Conservation (phyloP, 2,888 invertebrate genomes). For the Caprella mutica region DNA sequence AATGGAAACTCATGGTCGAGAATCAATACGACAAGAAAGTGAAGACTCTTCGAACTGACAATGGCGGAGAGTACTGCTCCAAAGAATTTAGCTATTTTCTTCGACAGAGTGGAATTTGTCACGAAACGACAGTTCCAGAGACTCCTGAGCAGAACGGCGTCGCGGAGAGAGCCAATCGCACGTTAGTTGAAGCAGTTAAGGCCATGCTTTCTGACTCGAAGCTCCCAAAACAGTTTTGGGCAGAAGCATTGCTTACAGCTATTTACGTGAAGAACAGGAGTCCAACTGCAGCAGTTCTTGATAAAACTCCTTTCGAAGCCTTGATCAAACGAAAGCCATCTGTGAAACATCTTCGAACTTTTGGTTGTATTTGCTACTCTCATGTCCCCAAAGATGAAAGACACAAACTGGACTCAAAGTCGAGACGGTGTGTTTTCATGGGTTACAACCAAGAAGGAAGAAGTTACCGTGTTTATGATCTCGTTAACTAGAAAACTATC, state of each 20-base stretch:
- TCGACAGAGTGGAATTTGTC: neutral
- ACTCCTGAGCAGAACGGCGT: slow-evolving; percentile 1
- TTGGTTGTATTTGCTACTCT: neutral
- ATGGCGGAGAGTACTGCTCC: neutral
- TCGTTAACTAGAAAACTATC: neutral
- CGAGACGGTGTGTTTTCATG: neutral
- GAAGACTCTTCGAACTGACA: neutral
- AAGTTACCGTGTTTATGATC: neutral
- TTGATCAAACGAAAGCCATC: neutral
- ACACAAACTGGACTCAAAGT: neutral
- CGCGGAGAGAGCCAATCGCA: neutral
- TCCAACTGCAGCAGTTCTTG: neutral
- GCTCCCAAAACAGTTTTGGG: neutral
- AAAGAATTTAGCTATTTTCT: neutral
- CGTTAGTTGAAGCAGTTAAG: neutral
- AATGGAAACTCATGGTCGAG: neutral
- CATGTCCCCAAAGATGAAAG: neutral
- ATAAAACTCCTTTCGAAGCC: neutral
- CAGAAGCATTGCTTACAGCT: neutral
- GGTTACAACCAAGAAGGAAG: neutral
- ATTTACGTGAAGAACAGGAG: neutral
- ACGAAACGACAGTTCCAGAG: neutral
- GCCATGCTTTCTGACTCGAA: neutral
- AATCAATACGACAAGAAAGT: neutral
- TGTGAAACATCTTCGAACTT: neutral